A percentile compares a stretch with the other conserved stretches of the same genome.
Evolutionary conservation across 2,113 vertebrate species (phyloP).

Genomic region (Ictidomys tridecemlineatus): DNA sequence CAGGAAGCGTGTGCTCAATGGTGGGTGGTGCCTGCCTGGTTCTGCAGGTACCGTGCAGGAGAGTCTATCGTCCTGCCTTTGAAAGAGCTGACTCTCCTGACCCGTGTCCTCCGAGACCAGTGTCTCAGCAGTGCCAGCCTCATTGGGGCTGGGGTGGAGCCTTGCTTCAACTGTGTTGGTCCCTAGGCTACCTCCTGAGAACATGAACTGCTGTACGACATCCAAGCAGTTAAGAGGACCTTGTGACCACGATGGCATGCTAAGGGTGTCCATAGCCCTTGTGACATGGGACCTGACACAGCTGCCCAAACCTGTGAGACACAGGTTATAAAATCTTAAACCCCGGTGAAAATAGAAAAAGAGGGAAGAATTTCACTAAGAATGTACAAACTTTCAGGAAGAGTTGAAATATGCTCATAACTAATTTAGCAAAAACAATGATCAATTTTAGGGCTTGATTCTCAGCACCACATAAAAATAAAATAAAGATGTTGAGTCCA

Average conservation of each 20-base stretch:
- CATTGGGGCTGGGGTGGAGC: background rate
- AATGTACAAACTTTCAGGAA: background rate
- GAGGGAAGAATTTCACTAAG: background rate
- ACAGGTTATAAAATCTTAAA: background rate
- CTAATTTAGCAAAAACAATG: background rate
- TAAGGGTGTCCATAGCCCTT: background rate
- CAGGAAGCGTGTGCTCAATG: background rate
- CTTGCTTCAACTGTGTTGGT: background rate
- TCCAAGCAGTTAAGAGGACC: background rate
- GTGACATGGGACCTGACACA: background rate
- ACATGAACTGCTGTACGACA: background rate
- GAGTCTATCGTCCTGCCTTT: background rate
- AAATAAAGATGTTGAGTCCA: too few relatives aligned
- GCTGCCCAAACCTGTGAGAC: background rate
- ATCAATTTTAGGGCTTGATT: background rate
- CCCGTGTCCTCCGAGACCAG: background rate
- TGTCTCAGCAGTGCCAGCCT: background rate
- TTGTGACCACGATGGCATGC: background rate
- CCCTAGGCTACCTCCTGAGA: background rate
- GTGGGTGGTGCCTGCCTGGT: too few relatives aligned
- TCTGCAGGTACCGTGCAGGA: background rate
- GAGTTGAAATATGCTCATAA: conserved; percentile 1
- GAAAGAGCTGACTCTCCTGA: background rate
- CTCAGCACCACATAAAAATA: too few relatives aligned
- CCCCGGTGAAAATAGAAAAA: background rate